Evolutionary conservation across 2,797 vertebrate genomes (phyloP).

Genomic region (Botia kubotai): DNA sequence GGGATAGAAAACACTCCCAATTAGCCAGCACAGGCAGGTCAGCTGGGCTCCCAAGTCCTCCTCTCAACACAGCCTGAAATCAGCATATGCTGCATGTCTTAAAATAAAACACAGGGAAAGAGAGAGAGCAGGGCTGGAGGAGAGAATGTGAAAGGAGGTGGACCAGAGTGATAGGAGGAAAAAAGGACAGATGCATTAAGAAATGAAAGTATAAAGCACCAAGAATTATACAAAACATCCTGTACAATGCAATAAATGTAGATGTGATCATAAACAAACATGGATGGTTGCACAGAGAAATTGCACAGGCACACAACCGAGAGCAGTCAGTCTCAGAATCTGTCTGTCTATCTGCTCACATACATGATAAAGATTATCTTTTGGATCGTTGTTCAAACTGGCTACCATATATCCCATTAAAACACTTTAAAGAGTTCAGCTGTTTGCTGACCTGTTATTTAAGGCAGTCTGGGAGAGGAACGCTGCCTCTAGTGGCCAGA

Average conservation of each 20-base stretch:
- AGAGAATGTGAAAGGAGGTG: conserved; percentile 20
- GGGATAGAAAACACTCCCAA: conserved; percentile 66
- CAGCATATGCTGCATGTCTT: conserved; percentile 61
- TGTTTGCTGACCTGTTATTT: no score
- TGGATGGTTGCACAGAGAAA: no score
- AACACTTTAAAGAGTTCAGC: neutral
- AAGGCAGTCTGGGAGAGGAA: neutral
- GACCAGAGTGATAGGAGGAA: conserved; percentile 36
- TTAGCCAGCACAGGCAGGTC: conserved; percentile 67
- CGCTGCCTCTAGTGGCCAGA: conserved; percentile 54
- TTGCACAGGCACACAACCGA: no score
- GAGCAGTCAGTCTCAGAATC: neutral
- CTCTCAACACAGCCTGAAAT: conserved; percentile 54
- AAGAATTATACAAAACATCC: conserved; percentile 55
- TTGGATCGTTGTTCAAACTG: neutral
- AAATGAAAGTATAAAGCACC: conserved; percentile 24
- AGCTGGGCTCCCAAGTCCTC: conserved; percentile 57
- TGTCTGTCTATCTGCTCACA: neutral
- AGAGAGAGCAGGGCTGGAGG: neutral
- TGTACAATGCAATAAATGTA: conserved; percentile 56
- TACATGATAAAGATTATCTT: neutral
- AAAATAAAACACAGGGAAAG: conserved; percentile 41
- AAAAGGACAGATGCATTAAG: conserved; percentile 22
- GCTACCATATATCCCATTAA: neutral
- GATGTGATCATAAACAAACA: no score